These are phyloP conservation scores for Montipora foliosa DNA, from an alignment of 64 coral and sea anemone species.

Conservation along the genomic window DNA sequence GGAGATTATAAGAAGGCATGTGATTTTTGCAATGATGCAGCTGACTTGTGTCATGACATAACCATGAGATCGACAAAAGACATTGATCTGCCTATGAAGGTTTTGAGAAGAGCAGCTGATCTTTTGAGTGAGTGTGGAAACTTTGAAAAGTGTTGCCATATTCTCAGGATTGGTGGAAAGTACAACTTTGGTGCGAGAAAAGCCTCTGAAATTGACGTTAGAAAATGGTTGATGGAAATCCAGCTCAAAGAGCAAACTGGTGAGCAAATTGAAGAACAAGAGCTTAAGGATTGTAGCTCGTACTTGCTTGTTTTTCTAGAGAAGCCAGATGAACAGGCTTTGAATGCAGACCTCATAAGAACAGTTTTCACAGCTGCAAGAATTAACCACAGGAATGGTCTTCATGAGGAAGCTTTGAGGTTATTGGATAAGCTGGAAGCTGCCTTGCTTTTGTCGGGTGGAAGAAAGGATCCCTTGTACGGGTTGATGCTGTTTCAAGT, in stretches of 20 bases:
- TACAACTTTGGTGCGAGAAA: not conserved
- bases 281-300: not conserved
- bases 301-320: not conserved
- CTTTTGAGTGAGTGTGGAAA: not conserved
- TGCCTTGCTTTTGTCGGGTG: not conserved
- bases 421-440: not conserved
- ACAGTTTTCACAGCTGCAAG: not conserved
- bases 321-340: not conserved
- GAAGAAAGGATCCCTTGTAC: not conserved
- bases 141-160: not conserved
- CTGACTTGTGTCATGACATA: not conserved
- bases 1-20: not conserved
- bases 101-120: not conserved
- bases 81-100: not conserved
- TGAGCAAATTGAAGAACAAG: not conserved
- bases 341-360: constrained; percentile 7
- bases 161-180: not conserved
- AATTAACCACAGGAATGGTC: not conserved
- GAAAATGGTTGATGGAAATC: not conserved
- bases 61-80: not conserved
- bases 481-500: constrained; percentile 18
- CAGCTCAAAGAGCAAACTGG: not conserved
- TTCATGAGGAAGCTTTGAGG: not conserved
- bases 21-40: not conserved
- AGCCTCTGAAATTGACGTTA: not conserved